Evolutionary conservation across 2,113 vertebrate species (phyloP).

Genomic region (Onychorhynchus coronatus): DNA sequence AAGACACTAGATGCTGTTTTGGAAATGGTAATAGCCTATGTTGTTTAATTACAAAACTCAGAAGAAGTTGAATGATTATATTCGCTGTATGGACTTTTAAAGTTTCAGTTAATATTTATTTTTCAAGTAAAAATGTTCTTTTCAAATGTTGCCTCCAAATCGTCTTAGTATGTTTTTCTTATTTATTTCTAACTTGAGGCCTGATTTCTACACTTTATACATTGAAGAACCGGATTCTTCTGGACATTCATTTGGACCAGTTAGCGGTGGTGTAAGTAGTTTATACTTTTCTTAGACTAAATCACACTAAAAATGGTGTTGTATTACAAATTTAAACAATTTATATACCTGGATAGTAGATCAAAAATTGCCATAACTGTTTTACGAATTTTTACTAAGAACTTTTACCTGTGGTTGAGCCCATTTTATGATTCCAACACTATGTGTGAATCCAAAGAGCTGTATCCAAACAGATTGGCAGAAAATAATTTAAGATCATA

Average conservation of each 20-base stretch:
- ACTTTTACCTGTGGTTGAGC: neutral
- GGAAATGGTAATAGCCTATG: neutral
- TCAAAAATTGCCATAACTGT: neutral
- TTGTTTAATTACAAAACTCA: neutral
- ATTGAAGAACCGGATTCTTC: conserved; percentile 87
- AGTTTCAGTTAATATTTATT: neutral
- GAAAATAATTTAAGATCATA: neutral
- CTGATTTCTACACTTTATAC: conserved; percentile 89
- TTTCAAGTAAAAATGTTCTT: neutral
- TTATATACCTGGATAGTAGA: neutral
- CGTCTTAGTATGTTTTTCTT: neutral
- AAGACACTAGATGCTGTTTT: neutral
- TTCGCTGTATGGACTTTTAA: neutral
- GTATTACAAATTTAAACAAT: neutral
- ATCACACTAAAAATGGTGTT: neutral
- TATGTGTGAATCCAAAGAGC: neutral
- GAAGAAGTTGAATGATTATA: neutral
- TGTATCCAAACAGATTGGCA: neutral
- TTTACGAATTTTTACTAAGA: neutral
- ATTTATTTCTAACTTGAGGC: conserved; percentile 72
- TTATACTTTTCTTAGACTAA: neutral
- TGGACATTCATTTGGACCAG: conserved; percentile 85
- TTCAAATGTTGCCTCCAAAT: neutral
- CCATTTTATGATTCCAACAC: neutral
- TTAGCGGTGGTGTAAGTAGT: conserved; percentile 79